A percentile compares a stretch with the other conserved stretches of the same genome.
Evolutionary conservation across 2,797 vertebrate species (phyloP).

Genomic region (Sebastolobus alascanus): DNA sequence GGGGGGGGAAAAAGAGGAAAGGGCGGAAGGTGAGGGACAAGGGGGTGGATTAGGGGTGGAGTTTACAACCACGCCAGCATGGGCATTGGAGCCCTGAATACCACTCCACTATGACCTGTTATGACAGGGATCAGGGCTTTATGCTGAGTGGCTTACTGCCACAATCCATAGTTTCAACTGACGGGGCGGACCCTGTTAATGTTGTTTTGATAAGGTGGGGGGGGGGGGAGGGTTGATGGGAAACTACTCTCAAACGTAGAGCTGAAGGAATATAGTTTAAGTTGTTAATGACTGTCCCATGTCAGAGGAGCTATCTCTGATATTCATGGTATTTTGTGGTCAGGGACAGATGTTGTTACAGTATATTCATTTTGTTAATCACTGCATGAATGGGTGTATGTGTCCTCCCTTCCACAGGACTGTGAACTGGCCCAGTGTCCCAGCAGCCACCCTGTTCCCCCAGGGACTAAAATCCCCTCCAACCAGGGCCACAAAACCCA

Average conservation of each 20-base stretch:
- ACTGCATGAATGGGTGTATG: conserved; percentile 68
- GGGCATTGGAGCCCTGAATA: conserved; percentile 82
- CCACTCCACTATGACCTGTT: conserved; percentile 85
- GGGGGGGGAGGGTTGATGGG: conserved; percentile 64
- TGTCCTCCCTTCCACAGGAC: conserved; percentile 86
- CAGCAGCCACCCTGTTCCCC: conserved; percentile 83
- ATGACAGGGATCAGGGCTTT: conserved; percentile 85
- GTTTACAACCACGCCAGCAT: conserved; percentile 80
- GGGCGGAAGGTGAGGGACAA: conserved; percentile 75
- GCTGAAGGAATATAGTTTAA: conserved; percentile 58
- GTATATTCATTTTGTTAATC: conserved; percentile 72
- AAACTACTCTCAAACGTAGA: conserved; percentile 68
- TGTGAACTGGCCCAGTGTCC: conserved; percentile 93
- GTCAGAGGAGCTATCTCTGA: conserved; percentile 53
- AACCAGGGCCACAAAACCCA: conserved; percentile 90
- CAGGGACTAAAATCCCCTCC: conserved; percentile 85
- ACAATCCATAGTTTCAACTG: conserved; percentile 86
- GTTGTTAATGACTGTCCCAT: conserved; percentile 44
- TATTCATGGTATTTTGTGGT: conserved; percentile 64
- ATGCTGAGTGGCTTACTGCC: conserved; percentile 84
- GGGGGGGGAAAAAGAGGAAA: conserved; percentile 43
- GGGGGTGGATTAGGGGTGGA: conserved; percentile 78
- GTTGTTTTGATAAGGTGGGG: conserved; percentile 78
- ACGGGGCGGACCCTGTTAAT: conserved; percentile 74
- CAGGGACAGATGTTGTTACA: conserved; percentile 70